Percentiles rank a stretch among this genome's conserved stretches.
phyloP scores from a whole-genome alignment of 2,888 invertebrate species.

The Podabrus alpinus region DNA sequence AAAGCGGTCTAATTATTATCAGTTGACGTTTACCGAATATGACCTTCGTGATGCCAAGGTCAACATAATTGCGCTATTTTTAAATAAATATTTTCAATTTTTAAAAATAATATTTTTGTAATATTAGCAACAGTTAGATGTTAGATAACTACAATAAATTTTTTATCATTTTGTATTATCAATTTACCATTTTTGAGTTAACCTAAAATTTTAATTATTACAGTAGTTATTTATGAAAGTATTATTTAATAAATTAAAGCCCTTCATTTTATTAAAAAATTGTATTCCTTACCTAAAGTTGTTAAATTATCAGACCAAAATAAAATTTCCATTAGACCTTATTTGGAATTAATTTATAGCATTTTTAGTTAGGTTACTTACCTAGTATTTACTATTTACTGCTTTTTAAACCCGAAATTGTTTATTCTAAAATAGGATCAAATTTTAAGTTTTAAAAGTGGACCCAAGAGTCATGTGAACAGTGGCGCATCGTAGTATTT shows the following conservation, averaged over 20 bases:
- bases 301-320: no score
- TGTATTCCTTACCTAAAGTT: no score
- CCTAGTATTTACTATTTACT: no score
- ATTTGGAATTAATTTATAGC: no score
- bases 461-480: no score
- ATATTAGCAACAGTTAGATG: neutral
- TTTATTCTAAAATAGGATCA: no score
- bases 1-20: neutral
- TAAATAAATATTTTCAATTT: neutral
- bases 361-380: no score
- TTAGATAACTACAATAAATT: neutral
- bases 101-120: neutral
- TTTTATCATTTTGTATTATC: neutral
- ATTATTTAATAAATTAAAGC: neutral
- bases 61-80: neutral
- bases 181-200: neutral
- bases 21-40: neutral
- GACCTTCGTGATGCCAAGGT: neutral
- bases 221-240: neutral
- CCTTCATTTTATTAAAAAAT: no score
- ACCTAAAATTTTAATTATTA: neutral
- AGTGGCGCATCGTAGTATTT: no score
- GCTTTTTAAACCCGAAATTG: no score
- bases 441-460: no score
- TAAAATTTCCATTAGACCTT: no score